phyloP scores from a whole-genome alignment of 2,888 invertebrate genomes.

The Anthrax anthrax region DNA sequence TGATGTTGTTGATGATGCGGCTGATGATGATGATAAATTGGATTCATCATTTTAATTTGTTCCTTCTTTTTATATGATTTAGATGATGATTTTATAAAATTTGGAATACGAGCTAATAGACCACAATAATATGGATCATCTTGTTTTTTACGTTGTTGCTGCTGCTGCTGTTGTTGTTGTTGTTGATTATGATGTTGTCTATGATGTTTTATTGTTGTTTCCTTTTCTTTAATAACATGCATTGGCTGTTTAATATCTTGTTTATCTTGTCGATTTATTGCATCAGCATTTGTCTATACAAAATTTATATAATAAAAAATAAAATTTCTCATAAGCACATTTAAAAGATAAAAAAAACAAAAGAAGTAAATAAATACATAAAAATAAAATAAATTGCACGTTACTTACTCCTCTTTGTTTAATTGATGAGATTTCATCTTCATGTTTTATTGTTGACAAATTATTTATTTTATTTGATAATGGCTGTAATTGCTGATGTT shows the following conservation, averaged over 20 bases:
- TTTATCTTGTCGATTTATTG: background rate
- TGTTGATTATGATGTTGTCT: constrained; percentile 5
- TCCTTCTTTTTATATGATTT: constrained; percentile 17
- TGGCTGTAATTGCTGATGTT: constrained; percentile 24
- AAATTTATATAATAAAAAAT: background rate
- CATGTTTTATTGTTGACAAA: background rate
- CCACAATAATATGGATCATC: constrained; percentile 61
- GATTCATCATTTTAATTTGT: constrained; percentile 16
- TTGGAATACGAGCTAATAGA: constrained; percentile 50
- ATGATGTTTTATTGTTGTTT: background rate
- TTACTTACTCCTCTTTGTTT: background rate
- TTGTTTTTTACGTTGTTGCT: constrained; percentile 31
- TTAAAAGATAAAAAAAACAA: no score
- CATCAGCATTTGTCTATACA: background rate
- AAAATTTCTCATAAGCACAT: no score
- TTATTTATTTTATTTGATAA: constrained; percentile 12
- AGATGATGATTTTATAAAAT: constrained; percentile 46
- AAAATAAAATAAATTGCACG: background rate
- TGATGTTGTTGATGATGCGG: constrained; percentile 5
- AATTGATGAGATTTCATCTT: background rate
- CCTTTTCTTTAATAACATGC: background rate
- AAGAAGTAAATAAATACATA: background rate
- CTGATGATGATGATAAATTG: constrained; percentile 20
- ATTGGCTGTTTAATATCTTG: background rate
- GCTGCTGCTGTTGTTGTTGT: constrained; percentile 10